These are phyloP conservation scores for Microctenopoma steveboyesi DNA, from an alignment of 2,797 vertebrate genomes.

Conservation along the genomic window DNA sequence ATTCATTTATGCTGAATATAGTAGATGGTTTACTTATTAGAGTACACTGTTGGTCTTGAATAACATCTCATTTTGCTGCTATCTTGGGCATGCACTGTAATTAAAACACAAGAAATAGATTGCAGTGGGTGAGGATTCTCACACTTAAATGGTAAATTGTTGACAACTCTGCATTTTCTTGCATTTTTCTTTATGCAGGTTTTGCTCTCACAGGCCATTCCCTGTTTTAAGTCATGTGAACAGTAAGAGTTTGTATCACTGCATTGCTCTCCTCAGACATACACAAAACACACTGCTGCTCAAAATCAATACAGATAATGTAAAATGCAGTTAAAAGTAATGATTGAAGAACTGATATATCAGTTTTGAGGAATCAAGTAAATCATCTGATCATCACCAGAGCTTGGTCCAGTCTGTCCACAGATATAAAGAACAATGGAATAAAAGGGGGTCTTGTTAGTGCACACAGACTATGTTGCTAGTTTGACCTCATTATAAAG, in stretches of 20 bases:
- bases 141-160: constrained; percentile 32
- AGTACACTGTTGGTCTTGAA: constrained; percentile 31
- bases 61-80: constrained; percentile 5
- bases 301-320: not conserved
- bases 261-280: not conserved
- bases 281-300: constrained; percentile 11
- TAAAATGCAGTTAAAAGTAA: constrained; percentile 30
- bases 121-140: constrained; percentile 28
- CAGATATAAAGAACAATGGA: constrained; percentile 44
- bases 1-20: no score
- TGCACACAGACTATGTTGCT: constrained; percentile 43
- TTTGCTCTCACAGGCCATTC: not conserved
- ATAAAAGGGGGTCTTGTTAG: constrained; percentile 67
- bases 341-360: not conserved
- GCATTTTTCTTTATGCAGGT: not conserved
- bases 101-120: constrained; percentile 39
- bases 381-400: not conserved
- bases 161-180: constrained; percentile 34
- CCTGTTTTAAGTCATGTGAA: not conserved
- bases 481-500: constrained; percentile 69
- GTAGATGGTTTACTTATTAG: constrained; percentile 20
- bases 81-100: constrained; percentile 31
- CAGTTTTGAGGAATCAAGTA: constrained; percentile 2
- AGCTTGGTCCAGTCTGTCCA: constrained; percentile 15
- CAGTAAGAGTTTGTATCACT: not conserved